Evolutionary conservation across 2,888 invertebrate species (phyloP).

Genomic region (Calliscelio sp.): DNA sequence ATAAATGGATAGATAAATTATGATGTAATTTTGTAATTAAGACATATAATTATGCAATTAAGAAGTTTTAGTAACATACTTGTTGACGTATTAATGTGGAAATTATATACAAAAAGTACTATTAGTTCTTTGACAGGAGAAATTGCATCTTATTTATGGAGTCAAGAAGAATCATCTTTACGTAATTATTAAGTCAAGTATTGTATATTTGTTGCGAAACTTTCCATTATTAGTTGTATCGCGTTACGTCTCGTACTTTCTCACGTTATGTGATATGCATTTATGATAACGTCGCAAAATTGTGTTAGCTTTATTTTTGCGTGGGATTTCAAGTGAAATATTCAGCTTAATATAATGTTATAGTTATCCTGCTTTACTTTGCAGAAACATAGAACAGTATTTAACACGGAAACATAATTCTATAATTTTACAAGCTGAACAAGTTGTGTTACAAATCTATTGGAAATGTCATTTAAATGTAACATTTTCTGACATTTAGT

Average conservation of each 20-base stretch:
- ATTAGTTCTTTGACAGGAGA: neutral
- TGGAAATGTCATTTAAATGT: no score
- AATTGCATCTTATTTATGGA: neutral
- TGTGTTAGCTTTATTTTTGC: neutral
- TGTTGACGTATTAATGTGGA: neutral
- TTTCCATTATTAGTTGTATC: no score
- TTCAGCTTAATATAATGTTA: no score
- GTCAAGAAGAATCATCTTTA: conserved; percentile 1
- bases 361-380: no score
- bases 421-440: no score
- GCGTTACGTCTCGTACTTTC: conserved; percentile 4
- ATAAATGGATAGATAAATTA: neutral
- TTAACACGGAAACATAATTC: no score
- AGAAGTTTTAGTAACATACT: neutral
- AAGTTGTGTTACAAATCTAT: no score
- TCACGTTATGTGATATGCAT: neutral
- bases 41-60: neutral
- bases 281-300: neutral
- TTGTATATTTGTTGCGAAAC: no score
- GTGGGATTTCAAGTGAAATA: no score
- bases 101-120: neutral
- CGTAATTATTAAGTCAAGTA: neutral
- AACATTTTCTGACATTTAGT: no score
- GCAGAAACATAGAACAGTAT: no score
- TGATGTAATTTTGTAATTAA: no score